Evolutionary conservation across 2,113 vertebrate genomes (phyloP).

Genomic region (Amphilophus citrinellus): DNA sequence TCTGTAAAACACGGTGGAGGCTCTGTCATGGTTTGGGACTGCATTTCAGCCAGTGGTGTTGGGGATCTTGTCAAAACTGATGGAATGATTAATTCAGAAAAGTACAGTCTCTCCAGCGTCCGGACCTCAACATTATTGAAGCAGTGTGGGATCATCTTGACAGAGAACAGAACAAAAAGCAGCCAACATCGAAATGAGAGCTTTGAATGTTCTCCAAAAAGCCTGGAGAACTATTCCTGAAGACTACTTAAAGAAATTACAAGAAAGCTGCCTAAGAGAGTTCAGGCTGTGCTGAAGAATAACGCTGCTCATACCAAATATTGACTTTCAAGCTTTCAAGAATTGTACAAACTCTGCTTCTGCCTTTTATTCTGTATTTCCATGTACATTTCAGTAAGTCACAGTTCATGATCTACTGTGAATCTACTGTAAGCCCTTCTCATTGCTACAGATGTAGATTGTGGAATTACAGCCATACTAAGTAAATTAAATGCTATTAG

Average conservation of each 20-base stretch:
- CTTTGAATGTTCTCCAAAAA: background rate
- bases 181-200: background rate
- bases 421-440: slow-evolving; percentile 31
- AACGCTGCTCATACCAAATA: background rate
- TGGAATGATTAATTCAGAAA: too few relatives aligned
- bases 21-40: too few relatives aligned
- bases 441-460: slow-evolving; percentile 70
- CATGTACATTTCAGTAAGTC: background rate
- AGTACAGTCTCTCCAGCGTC: too few relatives aligned
- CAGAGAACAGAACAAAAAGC: background rate
- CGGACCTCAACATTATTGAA: background rate
- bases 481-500: slow-evolving; percentile 79
- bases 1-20: too few relatives aligned
- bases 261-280: background rate
- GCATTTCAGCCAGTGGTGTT: too few relatives aligned
- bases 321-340: too few relatives aligned
- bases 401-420: background rate
- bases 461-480: slow-evolving; percentile 74
- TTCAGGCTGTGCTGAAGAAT: background rate
- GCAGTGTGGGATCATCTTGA: background rate
- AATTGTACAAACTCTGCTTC: background rate
- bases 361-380: background rate
- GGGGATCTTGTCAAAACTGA: too few relatives aligned
- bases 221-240: too few relatives aligned
- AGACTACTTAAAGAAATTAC: too few relatives aligned